Evolutionary conservation across 64 coral and sea anemone species (phyloP).

Genomic region (Montipora cactus): DNA sequence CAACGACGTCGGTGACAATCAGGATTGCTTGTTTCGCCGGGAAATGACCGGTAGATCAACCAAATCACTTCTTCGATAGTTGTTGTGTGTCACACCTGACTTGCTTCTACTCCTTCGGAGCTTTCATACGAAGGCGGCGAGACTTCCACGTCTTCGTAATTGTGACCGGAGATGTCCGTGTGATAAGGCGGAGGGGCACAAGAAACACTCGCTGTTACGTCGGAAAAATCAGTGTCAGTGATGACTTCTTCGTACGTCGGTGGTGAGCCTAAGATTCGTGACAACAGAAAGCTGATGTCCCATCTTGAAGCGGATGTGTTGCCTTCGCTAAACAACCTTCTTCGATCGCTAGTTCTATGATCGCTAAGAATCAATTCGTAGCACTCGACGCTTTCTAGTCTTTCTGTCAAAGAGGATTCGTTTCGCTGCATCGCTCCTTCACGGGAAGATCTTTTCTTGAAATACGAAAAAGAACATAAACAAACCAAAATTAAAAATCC

Average conservation of each 20-base stretch:
- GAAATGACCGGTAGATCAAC: too few relatives aligned
- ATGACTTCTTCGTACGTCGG: slow-evolving; percentile 9
- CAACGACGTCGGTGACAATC: too few relatives aligned
- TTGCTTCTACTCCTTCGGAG: neutral
- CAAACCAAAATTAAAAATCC: slow-evolving; percentile 3
- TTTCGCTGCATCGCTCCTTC: neutral
- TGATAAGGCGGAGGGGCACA: slow-evolving; percentile 10
- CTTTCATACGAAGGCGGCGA: slow-evolving; percentile 35
- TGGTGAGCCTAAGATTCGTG: slow-evolving; percentile 12
- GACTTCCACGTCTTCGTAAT: neutral
- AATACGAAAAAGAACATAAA: neutral
- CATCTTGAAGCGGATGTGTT: neutral
- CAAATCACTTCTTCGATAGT: neutral
- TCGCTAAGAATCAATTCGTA: neutral
- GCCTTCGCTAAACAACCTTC: neutral
- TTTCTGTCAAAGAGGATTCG: neutral
- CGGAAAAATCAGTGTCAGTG: neutral
- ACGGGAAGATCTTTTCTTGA: neutral
- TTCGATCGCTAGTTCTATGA: neutral
- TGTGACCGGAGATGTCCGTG: neutral
- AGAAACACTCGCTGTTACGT: neutral
- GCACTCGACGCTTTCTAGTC: neutral
- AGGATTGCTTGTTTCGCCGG: too few relatives aligned
- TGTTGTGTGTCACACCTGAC: neutral
- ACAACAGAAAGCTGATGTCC: slow-evolving; percentile 19